Percentiles rank a stretch among this genome's conserved stretches.
phyloP scores from a whole-genome alignment of 2,888 invertebrate genomes.

The Carcina quercana region DNA sequence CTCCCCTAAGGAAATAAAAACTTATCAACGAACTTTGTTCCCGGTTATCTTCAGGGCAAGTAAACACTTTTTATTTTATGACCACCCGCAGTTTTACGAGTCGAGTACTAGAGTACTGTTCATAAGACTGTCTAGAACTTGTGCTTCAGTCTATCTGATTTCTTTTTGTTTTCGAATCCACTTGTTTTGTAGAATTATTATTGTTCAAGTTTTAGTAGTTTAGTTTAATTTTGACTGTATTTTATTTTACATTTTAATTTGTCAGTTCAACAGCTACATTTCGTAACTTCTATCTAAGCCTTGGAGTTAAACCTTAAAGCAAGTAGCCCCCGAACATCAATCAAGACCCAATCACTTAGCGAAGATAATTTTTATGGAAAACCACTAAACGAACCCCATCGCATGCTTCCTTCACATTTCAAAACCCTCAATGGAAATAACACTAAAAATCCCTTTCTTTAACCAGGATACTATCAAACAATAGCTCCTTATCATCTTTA shows the following conservation, averaged over 20 bases:
- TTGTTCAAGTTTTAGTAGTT: neutral
- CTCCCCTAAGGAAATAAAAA: constrained; percentile 62
- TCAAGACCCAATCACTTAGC: constrained; percentile 31
- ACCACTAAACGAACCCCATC: constrained; percentile 24
- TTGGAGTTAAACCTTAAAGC: neutral
- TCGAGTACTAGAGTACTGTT: constrained; percentile 22
- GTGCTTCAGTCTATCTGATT: constrained; percentile 23
- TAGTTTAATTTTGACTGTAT: neutral
- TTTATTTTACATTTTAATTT: no score
- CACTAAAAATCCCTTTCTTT: constrained; percentile 39
- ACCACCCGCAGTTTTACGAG: constrained; percentile 51
- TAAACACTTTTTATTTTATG: constrained; percentile 71
- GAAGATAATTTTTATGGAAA: constrained; percentile 23
- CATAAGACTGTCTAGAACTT: constrained; percentile 24
- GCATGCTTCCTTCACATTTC: constrained; percentile 46
- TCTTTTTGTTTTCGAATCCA: constrained; percentile 1
- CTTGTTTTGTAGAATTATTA: neutral
- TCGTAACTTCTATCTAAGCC: neutral
- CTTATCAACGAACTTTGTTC: constrained; percentile 67
- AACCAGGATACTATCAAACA: constrained; percentile 41
- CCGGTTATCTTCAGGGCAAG: constrained; percentile 60
- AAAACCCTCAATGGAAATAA: constrained; percentile 30
- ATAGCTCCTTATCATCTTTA: constrained; percentile 63
- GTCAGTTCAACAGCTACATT: no score
- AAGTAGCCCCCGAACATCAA: neutral